Conservation (phyloP, 2,888 invertebrate species). For the Ferdinandea cuprea region DNA sequence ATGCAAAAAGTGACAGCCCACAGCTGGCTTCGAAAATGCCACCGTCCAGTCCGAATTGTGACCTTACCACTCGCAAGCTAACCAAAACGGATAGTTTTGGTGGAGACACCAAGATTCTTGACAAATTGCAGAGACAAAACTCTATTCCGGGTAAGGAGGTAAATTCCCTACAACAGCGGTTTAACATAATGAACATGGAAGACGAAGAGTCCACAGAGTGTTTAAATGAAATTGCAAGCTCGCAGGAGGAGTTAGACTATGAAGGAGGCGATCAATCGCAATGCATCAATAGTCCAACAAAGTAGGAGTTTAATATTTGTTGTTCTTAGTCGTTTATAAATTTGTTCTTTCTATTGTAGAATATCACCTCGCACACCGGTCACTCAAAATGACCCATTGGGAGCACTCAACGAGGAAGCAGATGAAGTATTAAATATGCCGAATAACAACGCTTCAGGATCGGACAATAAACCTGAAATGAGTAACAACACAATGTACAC, state of each 20-base stretch:
- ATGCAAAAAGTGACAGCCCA: conserved; percentile 76
- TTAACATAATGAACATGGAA: conserved; percentile 80
- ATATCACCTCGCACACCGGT: conserved; percentile 92
- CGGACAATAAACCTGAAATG: conserved; percentile 49
- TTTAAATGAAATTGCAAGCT: conserved; percentile 77
- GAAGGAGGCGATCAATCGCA: conserved; percentile 69
- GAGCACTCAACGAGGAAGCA: conserved; percentile 86
- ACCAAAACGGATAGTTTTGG: conserved; percentile 90
- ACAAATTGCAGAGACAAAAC: conserved; percentile 86
- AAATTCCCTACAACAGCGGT: conserved; percentile 75
- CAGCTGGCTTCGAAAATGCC: conserved; percentile 54
- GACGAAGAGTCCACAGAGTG: conserved; percentile 71
- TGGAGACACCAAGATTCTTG: conserved; percentile 90
- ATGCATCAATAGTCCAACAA: conserved; percentile 82
- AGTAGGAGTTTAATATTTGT: conserved; percentile 76
- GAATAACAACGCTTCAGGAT: conserved; percentile 73
- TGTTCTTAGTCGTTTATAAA: background rate
- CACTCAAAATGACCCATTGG: conserved; percentile 95
- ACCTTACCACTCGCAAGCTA: conserved; percentile 84
- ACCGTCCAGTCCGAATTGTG: conserved; percentile 86
- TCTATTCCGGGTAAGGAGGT: conserved; percentile 75
- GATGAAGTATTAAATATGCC: conserved; percentile 76
- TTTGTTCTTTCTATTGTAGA: conserved; percentile 80
- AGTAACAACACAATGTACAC: conserved; percentile 83
- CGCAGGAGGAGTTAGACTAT: conserved; percentile 79